These are phyloP conservation scores for Brotula barbata DNA, from an alignment of 2,797 vertebrate genomes.

Conservation along the genomic window DNA sequence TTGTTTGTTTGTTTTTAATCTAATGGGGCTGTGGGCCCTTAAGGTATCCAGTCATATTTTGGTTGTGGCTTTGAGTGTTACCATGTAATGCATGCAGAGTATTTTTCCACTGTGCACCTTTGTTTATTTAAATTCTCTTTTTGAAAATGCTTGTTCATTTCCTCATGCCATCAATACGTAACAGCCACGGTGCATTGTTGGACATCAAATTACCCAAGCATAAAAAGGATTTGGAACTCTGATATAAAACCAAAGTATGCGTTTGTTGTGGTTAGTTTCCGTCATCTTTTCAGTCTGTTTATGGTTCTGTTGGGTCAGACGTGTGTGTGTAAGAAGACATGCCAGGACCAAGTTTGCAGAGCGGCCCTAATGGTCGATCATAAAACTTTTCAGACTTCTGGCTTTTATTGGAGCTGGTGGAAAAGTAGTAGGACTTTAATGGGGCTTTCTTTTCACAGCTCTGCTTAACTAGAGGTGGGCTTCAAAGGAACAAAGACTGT, in stretches of 20 bases:
- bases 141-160: conserved; percentile 6
- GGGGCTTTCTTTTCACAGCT: conserved; percentile 57
- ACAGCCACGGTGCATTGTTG: not conserved
- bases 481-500: conserved; percentile 53
- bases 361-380: conserved; percentile 68
- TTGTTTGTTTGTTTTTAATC: too few species aligned
- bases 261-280: conserved; percentile 40
- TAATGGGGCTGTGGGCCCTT: not conserved
- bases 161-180: not conserved
- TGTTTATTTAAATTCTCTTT: not conserved
- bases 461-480: conserved; percentile 56
- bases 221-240: conserved; percentile 11
- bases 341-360: conserved; percentile 68
- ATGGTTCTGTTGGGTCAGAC: conserved; percentile 28
- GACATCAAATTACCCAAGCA: not conserved
- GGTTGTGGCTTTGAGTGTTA: not conserved
- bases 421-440: conserved; percentile 66
- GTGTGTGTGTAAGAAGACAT: conserved; percentile 45
- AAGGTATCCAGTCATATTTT: conserved; percentile 3
- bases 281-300: conserved; percentile 35
- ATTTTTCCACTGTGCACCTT: not conserved
- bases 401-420: conserved; percentile 70
- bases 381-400: conserved; percentile 71
- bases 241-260: conserved; percentile 25
- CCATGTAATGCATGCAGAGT: conserved; percentile 11